phyloP scores from a whole-genome alignment of 2,797 vertebrate genomes.

The Clarias platycephalus region DNA sequence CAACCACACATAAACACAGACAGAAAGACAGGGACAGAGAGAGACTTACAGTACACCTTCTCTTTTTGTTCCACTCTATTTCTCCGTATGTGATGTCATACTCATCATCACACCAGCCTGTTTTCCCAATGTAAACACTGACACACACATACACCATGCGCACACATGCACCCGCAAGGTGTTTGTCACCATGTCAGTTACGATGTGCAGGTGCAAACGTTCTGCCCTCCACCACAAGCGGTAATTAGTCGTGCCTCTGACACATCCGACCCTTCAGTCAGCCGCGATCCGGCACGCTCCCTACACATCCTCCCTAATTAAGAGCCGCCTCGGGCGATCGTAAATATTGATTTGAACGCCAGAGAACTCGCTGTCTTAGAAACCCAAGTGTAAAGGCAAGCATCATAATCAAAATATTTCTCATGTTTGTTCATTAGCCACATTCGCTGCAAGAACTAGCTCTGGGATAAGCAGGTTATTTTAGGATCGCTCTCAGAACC shows the following conservation, averaged over 20 bases:
- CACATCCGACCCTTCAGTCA: slow-evolving; percentile 48
- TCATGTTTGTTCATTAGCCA: slow-evolving; percentile 32
- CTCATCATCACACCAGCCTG: slow-evolving; percentile 17
- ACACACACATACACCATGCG: slow-evolving; percentile 33
- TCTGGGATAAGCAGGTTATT: neutral
- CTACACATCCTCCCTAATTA: slow-evolving; percentile 52
- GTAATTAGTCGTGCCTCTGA: slow-evolving; percentile 59
- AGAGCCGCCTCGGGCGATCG: slow-evolving; percentile 50
- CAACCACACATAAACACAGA: slow-evolving; percentile 1
- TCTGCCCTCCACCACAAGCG: slow-evolving; percentile 48
- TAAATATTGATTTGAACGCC: slow-evolving; percentile 59
- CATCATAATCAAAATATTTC: slow-evolving; percentile 32
- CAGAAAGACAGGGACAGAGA: neutral
- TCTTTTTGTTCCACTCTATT: slow-evolving; percentile 3
- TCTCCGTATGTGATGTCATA: slow-evolving; percentile 10
- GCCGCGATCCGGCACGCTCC: slow-evolving; percentile 43
- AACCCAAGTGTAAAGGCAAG: slow-evolving; percentile 26
- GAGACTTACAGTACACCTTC: too few relatives aligned
- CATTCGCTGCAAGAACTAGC: neutral
- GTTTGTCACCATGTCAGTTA: slow-evolving; percentile 51
- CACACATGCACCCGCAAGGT: slow-evolving; percentile 18
- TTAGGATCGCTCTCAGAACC: neutral
- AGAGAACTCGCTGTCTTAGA: slow-evolving; percentile 45
- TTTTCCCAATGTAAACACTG: slow-evolving; percentile 30
- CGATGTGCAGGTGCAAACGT: slow-evolving; percentile 46